Evolutionary conservation across 1,140 invertebrate species (phyloP), one percentile per base, ranked within the genome.

Genomic region (Protaetia brevitarsis): DNA sequence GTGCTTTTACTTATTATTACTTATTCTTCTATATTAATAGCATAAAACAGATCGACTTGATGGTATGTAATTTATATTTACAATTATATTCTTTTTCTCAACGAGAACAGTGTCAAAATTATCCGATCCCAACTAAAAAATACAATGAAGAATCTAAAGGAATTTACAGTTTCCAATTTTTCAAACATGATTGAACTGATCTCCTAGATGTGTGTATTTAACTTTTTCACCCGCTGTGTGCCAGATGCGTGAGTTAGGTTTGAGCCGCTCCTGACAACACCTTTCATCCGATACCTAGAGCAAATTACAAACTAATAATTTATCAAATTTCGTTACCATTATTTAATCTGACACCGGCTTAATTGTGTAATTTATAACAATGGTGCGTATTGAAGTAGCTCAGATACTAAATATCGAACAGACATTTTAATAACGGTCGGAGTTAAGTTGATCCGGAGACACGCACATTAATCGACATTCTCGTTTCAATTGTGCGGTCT

Each of bases 311-410:
- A 31, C 29, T 37, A 41, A 34, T 31, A 62, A 62, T 62, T 34
- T 41, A 36, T 36, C 30, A 62, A 34, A 34, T 34, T 41, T 62
- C 30, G 31, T 67, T 84, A 79, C 65, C 67, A 65, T 37, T 65
- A 28, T 58, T 26, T 36, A 31, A 68, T 11, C 37, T 61, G 58
- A 19, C 27, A 65, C 57, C 11, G 29, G 10, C 13, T 29, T 59
- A 59, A 59, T 59, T 59, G 57, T 59, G 26, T 59, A 59, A 59
- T 59, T 59, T 59, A 59, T 30, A 29, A 59, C 57, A 59, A 59
- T 29, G 29, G 5, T 8, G 57, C 57, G 57, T 31, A 59, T 41
- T 64, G 16, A 27, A 58, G 51, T 64, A 29, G 57, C 29, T 31
- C 26, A 59, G 28, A 11, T 59, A 26, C 16, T 28, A 66, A 65